Evolutionary conservation across 1,140 invertebrate species (phyloP).

Genomic region (Eulimnadia texana): DNA sequence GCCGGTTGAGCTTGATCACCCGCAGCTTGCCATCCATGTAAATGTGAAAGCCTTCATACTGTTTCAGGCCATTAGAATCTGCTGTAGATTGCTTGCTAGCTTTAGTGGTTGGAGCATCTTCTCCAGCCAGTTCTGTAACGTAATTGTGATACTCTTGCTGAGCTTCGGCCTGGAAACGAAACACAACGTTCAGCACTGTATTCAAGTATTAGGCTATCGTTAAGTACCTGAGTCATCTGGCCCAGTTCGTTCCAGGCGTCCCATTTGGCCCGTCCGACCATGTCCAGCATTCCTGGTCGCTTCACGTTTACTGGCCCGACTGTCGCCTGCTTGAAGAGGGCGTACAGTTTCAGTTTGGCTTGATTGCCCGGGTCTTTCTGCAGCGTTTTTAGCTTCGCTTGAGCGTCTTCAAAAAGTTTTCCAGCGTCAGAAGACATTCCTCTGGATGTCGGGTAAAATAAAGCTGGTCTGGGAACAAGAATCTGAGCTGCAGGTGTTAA

Average conservation of each 20-base stretch:
- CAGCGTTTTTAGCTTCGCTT: slow-evolving; percentile 19
- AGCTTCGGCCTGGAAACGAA: slow-evolving; percentile 28
- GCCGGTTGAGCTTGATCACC: slow-evolving; percentile 54
- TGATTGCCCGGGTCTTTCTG: slow-evolving; percentile 33
- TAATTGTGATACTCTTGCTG: slow-evolving; percentile 23
- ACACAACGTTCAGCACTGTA: slow-evolving; percentile 11
- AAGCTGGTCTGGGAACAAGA: neutral
- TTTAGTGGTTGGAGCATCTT: neutral
- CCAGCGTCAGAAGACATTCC: neutral
- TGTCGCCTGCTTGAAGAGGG: slow-evolving; percentile 43
- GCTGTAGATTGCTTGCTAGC: slow-evolving; percentile 16
- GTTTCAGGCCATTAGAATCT: neutral
- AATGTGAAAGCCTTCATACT: slow-evolving; percentile 18
- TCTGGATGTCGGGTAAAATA: neutral
- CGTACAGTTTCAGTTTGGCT: slow-evolving; percentile 41
- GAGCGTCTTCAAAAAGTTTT: slow-evolving; percentile 19
- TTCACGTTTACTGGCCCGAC: slow-evolving; percentile 35
- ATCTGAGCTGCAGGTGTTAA: neutral
- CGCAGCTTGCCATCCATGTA: slow-evolving; percentile 35
- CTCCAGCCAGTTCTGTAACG: slow-evolving; percentile 26
- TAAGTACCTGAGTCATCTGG: slow-evolving; percentile 28
- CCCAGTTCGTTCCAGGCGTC: slow-evolving; percentile 42
- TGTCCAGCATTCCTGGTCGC: slow-evolving; percentile 44
- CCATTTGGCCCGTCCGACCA: slow-evolving; percentile 46
- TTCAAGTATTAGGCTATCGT: neutral